Conservation (phyloP, 37 sponge, comb jelly and placozoan genomes). For the Oscarella lobularis region DNA sequence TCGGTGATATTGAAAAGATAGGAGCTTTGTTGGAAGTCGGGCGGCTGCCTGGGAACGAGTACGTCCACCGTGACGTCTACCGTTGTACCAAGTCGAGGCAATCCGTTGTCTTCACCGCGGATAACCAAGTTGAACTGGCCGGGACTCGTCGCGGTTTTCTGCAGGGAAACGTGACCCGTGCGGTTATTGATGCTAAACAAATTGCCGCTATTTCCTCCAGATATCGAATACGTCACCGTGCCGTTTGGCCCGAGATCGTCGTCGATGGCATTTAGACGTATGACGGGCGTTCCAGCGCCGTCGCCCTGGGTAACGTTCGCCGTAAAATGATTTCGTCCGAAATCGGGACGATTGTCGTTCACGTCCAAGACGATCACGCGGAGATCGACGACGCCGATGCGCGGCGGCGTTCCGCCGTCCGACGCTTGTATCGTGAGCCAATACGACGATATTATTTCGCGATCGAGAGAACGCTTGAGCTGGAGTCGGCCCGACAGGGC, state of each 20-base stretch:
- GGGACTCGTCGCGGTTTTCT: background rate
- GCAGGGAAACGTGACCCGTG: background rate
- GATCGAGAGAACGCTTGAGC: background rate
- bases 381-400: background rate
- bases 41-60: background rate
- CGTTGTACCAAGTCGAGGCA: background rate
- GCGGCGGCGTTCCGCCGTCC: background rate
- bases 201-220: background rate
- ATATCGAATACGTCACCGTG: background rate
- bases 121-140: background rate
- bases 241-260: background rate
- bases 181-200: background rate
- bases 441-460: background rate
- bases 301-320: background rate
- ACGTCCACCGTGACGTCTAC: background rate
- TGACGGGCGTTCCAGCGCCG: background rate
- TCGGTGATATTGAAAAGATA: background rate
- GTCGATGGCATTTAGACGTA: background rate
- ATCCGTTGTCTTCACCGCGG: background rate
- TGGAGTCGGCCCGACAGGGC: background rate
- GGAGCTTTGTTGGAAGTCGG: background rate
- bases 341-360: background rate
- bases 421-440: background rate
- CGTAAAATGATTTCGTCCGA: background rate
- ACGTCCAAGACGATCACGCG: background rate